These are phyloP conservation scores for Anorthoa munda DNA, from an alignment of 2,888 invertebrate genomes.

Conservation along the genomic window DNA sequence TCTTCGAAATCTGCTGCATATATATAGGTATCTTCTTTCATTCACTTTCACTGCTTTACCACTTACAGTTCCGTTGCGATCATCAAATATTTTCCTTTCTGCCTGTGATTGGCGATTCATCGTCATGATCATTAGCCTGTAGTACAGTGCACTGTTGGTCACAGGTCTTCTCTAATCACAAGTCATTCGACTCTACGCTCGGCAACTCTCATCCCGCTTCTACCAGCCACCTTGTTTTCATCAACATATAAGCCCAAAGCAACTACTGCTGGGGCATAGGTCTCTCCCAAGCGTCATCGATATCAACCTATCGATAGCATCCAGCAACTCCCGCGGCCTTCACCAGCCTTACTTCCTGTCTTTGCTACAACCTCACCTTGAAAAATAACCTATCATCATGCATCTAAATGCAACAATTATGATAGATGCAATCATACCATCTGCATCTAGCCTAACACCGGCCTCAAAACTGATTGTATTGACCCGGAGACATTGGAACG, in stretches of 20 bases:
- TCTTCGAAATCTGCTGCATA: background rate
- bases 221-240: too few species aligned
- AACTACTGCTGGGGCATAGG: too few species aligned
- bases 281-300: too few species aligned
- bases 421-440: conserved; percentile 35
- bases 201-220: too few species aligned
- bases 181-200: too few species aligned
- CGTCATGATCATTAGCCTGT: background rate
- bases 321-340: too few species aligned
- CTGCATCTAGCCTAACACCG: conserved; percentile 11
- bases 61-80: background rate
- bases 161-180: too few species aligned
- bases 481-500: conserved; percentile 77
- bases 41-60: background rate
- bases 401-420: conserved; percentile 40
- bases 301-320: too few species aligned
- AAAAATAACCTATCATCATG: conserved; percentile 6
- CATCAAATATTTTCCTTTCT: background rate
- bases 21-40: background rate
- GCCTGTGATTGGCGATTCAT: background rate
- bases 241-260: too few species aligned
- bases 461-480: conserved; percentile 67
- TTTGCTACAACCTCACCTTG: too few species aligned
- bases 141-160: background rate
- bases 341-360: too few species aligned